Base-by-base conservation (phyloP, 2,888 invertebrate species). In the Diogma glabrata region DNA sequence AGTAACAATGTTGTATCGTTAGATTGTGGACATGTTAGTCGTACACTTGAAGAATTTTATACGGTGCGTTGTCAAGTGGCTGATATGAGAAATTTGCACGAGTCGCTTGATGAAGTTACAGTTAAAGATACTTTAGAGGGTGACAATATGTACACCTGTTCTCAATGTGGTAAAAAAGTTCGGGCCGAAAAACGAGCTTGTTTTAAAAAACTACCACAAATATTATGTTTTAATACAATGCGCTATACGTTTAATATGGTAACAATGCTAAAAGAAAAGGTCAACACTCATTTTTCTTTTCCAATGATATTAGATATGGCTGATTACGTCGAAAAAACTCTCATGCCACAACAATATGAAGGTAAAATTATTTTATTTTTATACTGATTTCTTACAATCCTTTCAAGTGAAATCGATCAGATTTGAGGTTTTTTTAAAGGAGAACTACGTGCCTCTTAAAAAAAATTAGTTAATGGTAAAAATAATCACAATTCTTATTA, bases 61-160 rank as follows among this genome's bases (percentile, higher is more conserved):
- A 94, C 94, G 4, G 91, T 95, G 12, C 79, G 95, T 6, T 95
- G 94, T 67, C 94, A 95, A 67, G 95, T 95, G 47, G 91, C 94
- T 0, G 94, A 95, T 66, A 94, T 95, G 94, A 78, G 93, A 47
- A 93, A 93, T 71, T 74, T 95, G 28, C 91, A 93, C 63, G 94
- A 95, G 70, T 92, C 92, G 23, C 73, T 95, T 23, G 92, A 94
- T 70, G 94, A 95, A 69, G 91, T 95, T n/a, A 94, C 94, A 0
- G 93, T 94, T 8, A 95, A 95, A 66, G 95, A 95, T 67, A 94
- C 93, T 22, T 72, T 95, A 1, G 95, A 95, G 69, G 95, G 95
- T 45, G 95, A 95, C 70, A 95, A 95, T 68, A 95, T 95, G 87
- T 95, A 95, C 68, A 95, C 93, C 0, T 95, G 95, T 67, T 92